Evolutionary conservation across 2,113 vertebrate species (phyloP).

Genomic region (Platysternon megacephalum): DNA sequence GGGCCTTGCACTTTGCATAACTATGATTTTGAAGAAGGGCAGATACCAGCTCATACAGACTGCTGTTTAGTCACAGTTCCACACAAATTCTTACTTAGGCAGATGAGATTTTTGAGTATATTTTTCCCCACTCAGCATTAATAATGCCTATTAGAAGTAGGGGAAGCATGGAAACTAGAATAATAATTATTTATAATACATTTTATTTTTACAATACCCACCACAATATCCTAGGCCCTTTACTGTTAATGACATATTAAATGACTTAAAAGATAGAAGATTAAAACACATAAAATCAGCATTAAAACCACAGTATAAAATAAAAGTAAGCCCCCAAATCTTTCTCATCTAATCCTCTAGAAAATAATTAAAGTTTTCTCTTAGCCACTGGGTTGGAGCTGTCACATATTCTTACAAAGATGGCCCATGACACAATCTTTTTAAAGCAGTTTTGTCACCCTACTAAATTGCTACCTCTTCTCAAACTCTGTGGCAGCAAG

Average conservation of each 20-base stretch:
- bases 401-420: conserved; percentile 49
- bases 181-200: not conserved
- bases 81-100: not conserved
- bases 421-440: not conserved
- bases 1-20: not conserved
- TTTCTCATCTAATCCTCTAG: conserved; percentile 62
- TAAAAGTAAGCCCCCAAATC: conserved; percentile 54
- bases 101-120: not conserved
- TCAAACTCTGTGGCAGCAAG: accelerated
- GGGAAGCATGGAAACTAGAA: conserved; percentile 20
- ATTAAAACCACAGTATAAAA: conserved; percentile 55
- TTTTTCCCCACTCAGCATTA: not conserved
- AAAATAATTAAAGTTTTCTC: conserved; percentile 58
- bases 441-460: conserved; percentile 23
- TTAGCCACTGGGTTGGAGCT: conserved; percentile 35
- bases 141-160: not conserved
- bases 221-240: conserved; percentile 26
- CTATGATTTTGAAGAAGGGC: not conserved
- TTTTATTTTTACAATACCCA: conserved; percentile 25
- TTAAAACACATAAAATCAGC: conserved; percentile 57
- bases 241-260: conserved; percentile 39
- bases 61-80: not conserved
- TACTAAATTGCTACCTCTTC: not conserved
- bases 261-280: conserved; percentile 29
- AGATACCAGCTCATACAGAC: not conserved